These are phyloP conservation scores for Vidua chalybeata DNA, from an alignment of 2,113 vertebrate species.

Conservation along the genomic window DNA sequence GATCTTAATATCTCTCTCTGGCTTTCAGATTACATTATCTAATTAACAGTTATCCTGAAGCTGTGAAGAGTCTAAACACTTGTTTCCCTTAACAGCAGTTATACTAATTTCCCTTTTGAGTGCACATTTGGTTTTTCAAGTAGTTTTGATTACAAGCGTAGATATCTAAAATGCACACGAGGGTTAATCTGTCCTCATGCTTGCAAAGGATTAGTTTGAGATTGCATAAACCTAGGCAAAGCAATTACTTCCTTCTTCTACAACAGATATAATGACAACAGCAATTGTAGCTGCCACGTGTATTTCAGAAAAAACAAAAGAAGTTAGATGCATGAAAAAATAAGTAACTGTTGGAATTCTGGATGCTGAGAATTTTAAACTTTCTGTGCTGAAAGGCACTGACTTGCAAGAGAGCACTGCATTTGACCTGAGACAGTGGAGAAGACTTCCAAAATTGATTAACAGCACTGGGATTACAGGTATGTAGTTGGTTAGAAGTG, in stretches of 20 bases:
- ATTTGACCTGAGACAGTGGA: too few species aligned
- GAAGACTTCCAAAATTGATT: too few species aligned
- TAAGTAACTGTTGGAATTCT: neutral
- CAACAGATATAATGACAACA: conserved; percentile 1
- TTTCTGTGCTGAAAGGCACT: too few species aligned
- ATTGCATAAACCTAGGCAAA: conserved; percentile 42
- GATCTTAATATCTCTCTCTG: conserved; percentile 29
- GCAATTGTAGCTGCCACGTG: conserved; percentile 10
- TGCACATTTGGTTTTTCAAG: conserved; percentile 67
- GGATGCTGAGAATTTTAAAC: too few species aligned
- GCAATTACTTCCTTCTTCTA: conserved; percentile 56
- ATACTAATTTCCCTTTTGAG: conserved; percentile 72
- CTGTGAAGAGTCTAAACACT: conserved; percentile 68
- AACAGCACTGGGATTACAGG: too few species aligned
- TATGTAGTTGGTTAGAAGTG: too few species aligned
- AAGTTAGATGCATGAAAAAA: conserved; percentile 33
- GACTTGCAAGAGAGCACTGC: too few species aligned
- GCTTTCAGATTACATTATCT: conserved; percentile 38
- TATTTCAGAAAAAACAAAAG: conserved; percentile 40
- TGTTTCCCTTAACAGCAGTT: conserved; percentile 71
- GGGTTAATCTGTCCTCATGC: conserved; percentile 57
- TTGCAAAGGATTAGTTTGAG: conserved; percentile 56
- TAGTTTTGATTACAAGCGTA: conserved; percentile 59
- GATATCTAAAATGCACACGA: conserved; percentile 56
- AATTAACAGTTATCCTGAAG: conserved; percentile 72